phyloP scores from a whole-genome alignment of 2,113 vertebrate genomes.

The Neotragus moschatus region DNA sequence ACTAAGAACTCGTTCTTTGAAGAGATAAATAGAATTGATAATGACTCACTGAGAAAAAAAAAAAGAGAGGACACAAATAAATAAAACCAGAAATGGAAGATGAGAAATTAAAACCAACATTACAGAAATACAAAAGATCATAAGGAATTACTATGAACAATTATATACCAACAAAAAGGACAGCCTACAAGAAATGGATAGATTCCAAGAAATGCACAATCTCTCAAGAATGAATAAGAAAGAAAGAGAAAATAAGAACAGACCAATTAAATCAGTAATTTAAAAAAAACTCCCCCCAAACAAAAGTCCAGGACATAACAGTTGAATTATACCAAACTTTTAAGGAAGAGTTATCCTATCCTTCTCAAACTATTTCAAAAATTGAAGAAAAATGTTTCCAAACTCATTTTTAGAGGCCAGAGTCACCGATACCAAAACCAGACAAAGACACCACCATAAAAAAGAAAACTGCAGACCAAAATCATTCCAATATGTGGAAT shows the following conservation, averaged over 20 bases:
- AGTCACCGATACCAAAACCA: background rate
- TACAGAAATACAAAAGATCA: background rate
- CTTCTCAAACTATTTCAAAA: background rate
- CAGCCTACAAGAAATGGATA: background rate
- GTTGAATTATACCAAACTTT: background rate
- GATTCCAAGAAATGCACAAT: background rate
- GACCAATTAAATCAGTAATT: background rate
- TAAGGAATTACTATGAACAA: background rate
- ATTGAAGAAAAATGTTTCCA: background rate
- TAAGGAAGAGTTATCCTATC: background rate
- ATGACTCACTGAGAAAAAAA: background rate
- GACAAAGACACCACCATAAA: background rate
- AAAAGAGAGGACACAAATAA: background rate
- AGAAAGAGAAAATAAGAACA: background rate
- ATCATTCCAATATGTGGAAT: background rate
- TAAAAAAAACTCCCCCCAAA: background rate
- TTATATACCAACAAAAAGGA: background rate
- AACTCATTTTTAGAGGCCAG: background rate
- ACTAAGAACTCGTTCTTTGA: background rate
- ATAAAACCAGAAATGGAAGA: background rate
- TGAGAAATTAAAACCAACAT: background rate
- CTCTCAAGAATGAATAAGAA: background rate
- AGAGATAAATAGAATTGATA: background rate
- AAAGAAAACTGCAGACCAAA: background rate
- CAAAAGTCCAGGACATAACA: background rate